These are phyloP conservation scores for Orientallactaga bullata DNA, from an alignment of 2,113 vertebrate genomes.

Conservation along the genomic window DNA sequence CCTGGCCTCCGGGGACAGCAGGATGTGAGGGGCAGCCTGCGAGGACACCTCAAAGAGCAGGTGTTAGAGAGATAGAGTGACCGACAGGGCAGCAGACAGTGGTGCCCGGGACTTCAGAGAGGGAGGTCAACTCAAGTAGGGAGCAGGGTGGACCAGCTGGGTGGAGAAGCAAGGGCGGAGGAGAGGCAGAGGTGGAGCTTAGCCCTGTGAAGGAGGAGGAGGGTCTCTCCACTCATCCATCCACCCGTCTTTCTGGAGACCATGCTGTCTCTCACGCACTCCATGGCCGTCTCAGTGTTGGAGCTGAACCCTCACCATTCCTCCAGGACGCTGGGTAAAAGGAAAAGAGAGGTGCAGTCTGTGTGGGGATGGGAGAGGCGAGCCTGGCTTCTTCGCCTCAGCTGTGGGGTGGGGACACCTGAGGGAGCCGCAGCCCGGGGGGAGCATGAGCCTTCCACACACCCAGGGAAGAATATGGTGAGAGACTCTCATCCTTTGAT, in stretches of 20 bases:
- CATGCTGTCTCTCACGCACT: no score
- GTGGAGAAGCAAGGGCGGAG: rapidly evolving
- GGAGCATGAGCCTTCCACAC: background rate
- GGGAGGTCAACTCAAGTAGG: no score
- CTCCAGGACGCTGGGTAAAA: background rate
- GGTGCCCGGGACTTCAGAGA: background rate
- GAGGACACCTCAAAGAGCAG: background rate
- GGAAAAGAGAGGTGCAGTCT: background rate
- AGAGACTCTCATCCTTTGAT: no score
- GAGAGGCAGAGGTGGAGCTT: background rate
- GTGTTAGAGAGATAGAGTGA: no score
- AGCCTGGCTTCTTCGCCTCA: no score
- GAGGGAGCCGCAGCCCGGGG: no score
- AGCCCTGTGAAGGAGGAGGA: rapidly evolving
- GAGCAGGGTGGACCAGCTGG: rapidly evolving
- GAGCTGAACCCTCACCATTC: background rate
- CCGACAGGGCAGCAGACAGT: background rate
- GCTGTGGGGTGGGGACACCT: background rate
- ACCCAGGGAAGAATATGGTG: no score
- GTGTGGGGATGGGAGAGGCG: background rate
- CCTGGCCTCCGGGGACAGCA: no score
- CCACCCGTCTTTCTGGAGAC: no score
- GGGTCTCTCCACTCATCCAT: no score
- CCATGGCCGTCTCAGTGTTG: background rate
- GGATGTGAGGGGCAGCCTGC: background rate